These are phyloP conservation scores for Lacanobia oleracea DNA, from an alignment of 2,888 invertebrate genomes.

Conservation along the genomic window DNA sequence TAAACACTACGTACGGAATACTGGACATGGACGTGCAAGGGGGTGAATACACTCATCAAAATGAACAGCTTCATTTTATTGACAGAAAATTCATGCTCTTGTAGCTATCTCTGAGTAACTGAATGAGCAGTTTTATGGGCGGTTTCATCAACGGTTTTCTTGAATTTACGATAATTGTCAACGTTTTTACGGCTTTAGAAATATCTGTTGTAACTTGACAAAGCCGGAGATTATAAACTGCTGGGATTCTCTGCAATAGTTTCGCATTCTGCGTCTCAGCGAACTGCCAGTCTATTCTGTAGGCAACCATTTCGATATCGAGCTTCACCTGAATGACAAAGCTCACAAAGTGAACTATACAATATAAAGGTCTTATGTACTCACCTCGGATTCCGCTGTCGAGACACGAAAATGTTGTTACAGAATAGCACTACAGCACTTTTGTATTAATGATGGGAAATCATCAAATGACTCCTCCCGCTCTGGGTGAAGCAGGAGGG, in stretches of 20 bases:
- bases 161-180: slow-evolving; percentile 10
- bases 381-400: too few species aligned
- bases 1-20: slow-evolving; percentile 50
- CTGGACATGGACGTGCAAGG: slow-evolving; percentile 17
- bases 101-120: not conserved
- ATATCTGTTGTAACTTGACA: slow-evolving; percentile 6
- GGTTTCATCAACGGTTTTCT: slow-evolving; percentile 15
- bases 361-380: too few species aligned
- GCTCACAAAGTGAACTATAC: too few species aligned
- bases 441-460: too few species aligned
- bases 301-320: too few species aligned
- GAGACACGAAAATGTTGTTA: too few species aligned
- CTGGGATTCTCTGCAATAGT: not conserved
- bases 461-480: too few species aligned
- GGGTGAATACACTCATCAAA: slow-evolving; percentile 59
- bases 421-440: too few species aligned
- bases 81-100: slow-evolving; percentile 15
- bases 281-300: too few species aligned
- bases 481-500: too few species aligned
- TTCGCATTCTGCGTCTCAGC: not conserved
- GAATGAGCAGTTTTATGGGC: slow-evolving; percentile 5
- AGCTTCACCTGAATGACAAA: too few species aligned
- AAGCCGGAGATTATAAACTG: slow-evolving; percentile 29
- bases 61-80: slow-evolving; percentile 32
- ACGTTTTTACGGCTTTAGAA: slow-evolving; percentile 7